Evolutionary conservation across 2,797 vertebrate species (phyloP).

Genomic region (Glossophaga mutica): DNA sequence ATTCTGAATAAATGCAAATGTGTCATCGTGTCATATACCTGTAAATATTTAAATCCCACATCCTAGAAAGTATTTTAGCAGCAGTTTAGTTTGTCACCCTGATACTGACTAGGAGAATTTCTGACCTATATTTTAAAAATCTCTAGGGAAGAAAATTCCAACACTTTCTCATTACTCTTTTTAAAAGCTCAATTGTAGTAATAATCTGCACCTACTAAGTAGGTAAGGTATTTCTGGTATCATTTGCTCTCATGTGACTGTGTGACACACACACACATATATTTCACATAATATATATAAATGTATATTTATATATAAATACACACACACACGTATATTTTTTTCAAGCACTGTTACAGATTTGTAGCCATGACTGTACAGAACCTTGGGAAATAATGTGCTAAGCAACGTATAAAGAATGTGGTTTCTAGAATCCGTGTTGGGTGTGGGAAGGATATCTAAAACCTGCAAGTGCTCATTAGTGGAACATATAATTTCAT

Average conservation of each 20-base stretch:
- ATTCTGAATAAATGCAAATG: neutral
- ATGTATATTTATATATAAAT: too few species aligned
- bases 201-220: neutral
- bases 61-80: neutral
- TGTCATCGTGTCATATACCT: neutral
- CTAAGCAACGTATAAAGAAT: neutral
- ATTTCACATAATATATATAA: too few species aligned
- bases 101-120: neutral
- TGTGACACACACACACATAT: too few species aligned
- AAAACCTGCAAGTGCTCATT: constrained; percentile 6
- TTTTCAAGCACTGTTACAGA: neutral
- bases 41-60: neutral
- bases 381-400: neutral
- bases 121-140: neutral
- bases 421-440: constrained; percentile 1
- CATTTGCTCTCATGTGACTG: neutral
- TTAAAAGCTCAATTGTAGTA: neutral
- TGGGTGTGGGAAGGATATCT: neutral
- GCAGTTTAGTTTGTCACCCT: neutral
- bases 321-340: too few species aligned
- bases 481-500: constrained; percentile 50
- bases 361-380: neutral
- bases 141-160: neutral
- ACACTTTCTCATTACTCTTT: neutral
- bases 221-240: neutral